Percentiles rank a stretch among this genome's conserved stretches.
Conservation (phyloP, 2,113 vertebrate genomes). For the Cyphomyrus plagiostoma region DNA sequence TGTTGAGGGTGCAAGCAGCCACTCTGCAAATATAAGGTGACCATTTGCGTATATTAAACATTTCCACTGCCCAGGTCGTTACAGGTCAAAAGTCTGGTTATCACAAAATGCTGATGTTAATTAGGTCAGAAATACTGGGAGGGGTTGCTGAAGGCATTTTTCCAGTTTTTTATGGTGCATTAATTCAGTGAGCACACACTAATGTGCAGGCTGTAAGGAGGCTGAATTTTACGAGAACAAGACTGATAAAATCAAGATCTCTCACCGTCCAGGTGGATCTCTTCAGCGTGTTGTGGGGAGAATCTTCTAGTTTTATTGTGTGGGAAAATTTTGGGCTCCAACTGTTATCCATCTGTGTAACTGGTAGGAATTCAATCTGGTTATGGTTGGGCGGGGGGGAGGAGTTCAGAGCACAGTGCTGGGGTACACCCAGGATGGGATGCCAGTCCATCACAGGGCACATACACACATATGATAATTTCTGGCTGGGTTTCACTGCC, state of each 20-base stretch:
- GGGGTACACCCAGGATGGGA: neutral
- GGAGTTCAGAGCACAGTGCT: neutral
- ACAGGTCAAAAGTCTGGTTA: constrained; percentile 40
- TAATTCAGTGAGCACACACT: neutral
- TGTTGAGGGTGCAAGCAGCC: neutral
- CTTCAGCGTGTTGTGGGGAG: neutral
- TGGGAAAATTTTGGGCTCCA: neutral
- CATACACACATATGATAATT: neutral
- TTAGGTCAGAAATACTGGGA: constrained; percentile 56
- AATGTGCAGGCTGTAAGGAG: neutral
- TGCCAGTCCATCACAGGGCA: neutral
- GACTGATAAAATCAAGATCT: neutral
- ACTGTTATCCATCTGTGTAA: neutral
- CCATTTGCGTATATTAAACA: neutral
- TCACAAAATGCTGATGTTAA: constrained; percentile 50
- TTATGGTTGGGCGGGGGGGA: neutral
- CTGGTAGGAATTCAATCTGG: neutral
- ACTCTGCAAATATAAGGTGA: neutral
- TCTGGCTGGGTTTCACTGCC: neutral
- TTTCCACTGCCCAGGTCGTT: constrained; percentile 19
- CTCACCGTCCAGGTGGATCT: neutral
- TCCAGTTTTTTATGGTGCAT: neutral
- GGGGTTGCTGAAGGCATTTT: constrained; percentile 35
- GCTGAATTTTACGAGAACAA: neutral
- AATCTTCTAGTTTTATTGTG: neutral